These are phyloP conservation scores for Ameiurus melas DNA, from an alignment of 2,113 vertebrate genomes.

Conservation along the genomic window DNA sequence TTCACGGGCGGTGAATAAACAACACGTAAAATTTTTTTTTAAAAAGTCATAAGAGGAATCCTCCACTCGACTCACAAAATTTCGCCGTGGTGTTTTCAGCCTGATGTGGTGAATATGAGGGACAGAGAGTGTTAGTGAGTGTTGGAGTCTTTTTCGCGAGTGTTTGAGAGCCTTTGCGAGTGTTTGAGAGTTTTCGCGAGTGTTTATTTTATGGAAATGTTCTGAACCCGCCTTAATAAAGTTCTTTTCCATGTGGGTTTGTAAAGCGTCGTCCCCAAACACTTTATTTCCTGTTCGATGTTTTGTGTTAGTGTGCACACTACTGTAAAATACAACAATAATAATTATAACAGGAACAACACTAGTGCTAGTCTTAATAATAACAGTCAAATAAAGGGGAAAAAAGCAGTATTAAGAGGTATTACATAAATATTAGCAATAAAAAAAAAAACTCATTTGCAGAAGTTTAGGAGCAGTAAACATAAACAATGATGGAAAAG, in stretches of 20 bases:
- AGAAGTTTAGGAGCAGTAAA: neutral
- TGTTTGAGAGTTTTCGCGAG: neutral
- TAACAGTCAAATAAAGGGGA: neutral
- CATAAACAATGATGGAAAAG: neutral
- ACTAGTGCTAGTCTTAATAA: neutral
- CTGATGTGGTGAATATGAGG: neutral
- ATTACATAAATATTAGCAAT: neutral
- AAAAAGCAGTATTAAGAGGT: neutral
- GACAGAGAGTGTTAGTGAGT: neutral
- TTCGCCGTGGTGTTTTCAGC: neutral
- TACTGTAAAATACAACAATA: neutral
- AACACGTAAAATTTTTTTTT: neutral
- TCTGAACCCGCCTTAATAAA: slow-evolving; percentile 45
- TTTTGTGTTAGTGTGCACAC: neutral
- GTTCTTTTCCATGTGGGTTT: slow-evolving; percentile 35
- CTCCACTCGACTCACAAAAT: neutral
- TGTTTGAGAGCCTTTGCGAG: too few species aligned
- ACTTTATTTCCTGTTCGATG: neutral
- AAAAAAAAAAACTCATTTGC: neutral
- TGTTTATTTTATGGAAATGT: slow-evolving; percentile 23
- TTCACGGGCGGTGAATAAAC: neutral
- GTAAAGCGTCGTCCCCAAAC: neutral
- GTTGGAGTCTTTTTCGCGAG: neutral
- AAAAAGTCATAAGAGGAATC: neutral
- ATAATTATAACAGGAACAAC: neutral